Base-by-base conservation (phyloP, 1,140 invertebrate species). In the Metopolophium dirhodum region DNA sequence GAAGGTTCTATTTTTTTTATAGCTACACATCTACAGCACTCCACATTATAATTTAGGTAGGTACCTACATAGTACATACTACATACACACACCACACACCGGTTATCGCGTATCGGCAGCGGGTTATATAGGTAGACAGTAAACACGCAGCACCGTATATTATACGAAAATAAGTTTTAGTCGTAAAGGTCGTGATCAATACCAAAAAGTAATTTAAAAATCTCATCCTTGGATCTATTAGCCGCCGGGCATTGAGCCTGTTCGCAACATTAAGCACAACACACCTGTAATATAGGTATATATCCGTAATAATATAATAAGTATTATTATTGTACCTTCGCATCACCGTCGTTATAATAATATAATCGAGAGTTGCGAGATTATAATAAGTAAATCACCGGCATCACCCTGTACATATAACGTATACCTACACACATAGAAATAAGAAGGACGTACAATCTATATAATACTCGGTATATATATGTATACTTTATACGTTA, bases 191-290 rank as follows among this genome's bases (percentile, higher is more conserved):
- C 83, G 37, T 41, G 83, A 85, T 85, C 45, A 85, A 41, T 41
- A 45, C 37, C 8, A 41, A 85, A 85, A 85, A 77, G 83, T 45
- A 85, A 85, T 85, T 85, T 85, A 45, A 85, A 85, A 45, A 45
- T 85, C 23, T 85, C 37, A 85, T 85, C 83, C 83, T 85, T 85
- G 83, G 20, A 45, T 85, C 7, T 41, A 85, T 85, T 45, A 41
- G n/a, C 35, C 82, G 35, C 37, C 35, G 82, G 82, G 37, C 83
- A 4, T 30, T 26, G 37, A 37, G 37, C 37, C 41, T 7, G 37
- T 85, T 85, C 37, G 37, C 35, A 41, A 85, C 83, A 23, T 41
- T 23, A 41, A 83, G 20, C 14, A 22, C 37, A 37, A 83, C 37
- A 83, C 37, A 22, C 82, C 35, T 9, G 37, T 83, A 41, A 41